Evolutionary conservation across 2,113 vertebrate species (phyloP).

Genomic region (Menidia beryllina): DNA sequence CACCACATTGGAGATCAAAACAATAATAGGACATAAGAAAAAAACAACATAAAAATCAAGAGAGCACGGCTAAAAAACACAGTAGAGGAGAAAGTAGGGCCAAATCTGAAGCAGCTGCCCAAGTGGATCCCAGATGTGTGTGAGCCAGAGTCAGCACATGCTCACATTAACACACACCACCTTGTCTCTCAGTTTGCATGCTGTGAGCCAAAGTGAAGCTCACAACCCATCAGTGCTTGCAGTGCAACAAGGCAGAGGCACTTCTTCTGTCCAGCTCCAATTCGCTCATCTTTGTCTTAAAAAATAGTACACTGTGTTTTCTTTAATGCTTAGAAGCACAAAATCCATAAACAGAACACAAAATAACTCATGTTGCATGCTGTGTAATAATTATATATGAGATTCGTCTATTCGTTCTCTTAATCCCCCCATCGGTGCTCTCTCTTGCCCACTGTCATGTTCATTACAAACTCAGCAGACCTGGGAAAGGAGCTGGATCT

Average conservation of each 20-base stretch:
- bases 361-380: slow-evolving; percentile 2
- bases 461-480: slow-evolving; percentile 7
- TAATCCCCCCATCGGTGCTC: slow-evolving; percentile 1
- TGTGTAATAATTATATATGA: slow-evolving; percentile 14
- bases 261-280: slow-evolving; percentile 1
- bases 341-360: background rate
- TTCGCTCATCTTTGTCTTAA: slow-evolving; percentile 19
- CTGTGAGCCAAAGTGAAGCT: slow-evolving; percentile 28
- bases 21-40: slow-evolving; percentile 17
- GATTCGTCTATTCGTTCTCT: slow-evolving; percentile 20
- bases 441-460: slow-evolving; percentile 11
- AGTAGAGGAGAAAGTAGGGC: slow-evolving; percentile 47
- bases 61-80: slow-evolving; percentile 29
- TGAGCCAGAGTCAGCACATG: slow-evolving; percentile 17
- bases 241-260: slow-evolving; percentile 34
- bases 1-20: slow-evolving; percentile 18
- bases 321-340: slow-evolving; percentile 15
- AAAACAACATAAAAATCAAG: slow-evolving; percentile 33
- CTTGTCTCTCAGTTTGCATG: slow-evolving; percentile 18
- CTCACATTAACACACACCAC: slow-evolving; percentile 17
- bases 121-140: slow-evolving; percentile 68
- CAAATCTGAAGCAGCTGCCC: slow-evolving; percentile 68
- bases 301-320: no score
- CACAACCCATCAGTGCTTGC: slow-evolving; percentile 15
- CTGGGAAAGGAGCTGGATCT: slow-evolving; percentile 34